phyloP scores from a whole-genome alignment of 1,140 invertebrate species.

The Drosophila pallidifrons region DNA sequence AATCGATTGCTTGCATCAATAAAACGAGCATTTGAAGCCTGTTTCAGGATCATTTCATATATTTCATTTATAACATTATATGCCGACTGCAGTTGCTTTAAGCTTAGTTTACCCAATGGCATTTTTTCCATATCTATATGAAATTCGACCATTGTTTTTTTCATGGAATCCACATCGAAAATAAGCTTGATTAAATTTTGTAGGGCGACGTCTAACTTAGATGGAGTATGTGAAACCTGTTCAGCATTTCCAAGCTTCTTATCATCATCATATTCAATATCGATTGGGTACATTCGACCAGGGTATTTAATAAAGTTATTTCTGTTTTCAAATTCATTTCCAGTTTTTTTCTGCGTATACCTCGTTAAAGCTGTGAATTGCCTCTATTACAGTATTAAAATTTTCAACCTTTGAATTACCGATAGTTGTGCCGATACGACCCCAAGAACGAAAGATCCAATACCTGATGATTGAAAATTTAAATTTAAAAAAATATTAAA shows the following conservation, averaged over 20 bases:
- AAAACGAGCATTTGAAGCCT: conserved; percentile 86
- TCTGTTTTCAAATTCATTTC: conserved; percentile 91
- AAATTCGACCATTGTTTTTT: conserved; percentile 96
- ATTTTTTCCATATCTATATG: conserved; percentile 98
- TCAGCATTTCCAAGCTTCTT: conserved; percentile 8
- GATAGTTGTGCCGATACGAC: conserved; percentile 97
- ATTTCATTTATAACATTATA: conserved; percentile 93
- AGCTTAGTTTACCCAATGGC: conserved; percentile 98
- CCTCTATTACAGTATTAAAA: conserved; percentile 86
- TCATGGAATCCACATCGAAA: conserved; percentile 97
- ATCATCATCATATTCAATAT: conserved; percentile 93
- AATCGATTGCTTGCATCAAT: conserved; percentile 96
- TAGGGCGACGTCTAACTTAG: conserved; percentile 90
- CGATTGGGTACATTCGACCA: conserved; percentile 94
- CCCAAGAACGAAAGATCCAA: conserved; percentile 96
- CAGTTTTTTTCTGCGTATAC: conserved; percentile 94
- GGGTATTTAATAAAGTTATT: conserved; percentile 92
- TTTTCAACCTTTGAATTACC: conserved; percentile 92
- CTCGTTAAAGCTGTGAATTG: conserved; percentile 88
- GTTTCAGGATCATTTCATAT: conserved; percentile 87
- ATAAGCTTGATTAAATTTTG: conserved; percentile 94
- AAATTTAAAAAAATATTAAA: background rate
- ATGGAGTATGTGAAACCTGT: conserved; percentile 84
- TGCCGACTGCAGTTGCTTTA: conserved; percentile 94
- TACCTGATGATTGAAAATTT: conserved; percentile 86